Conservation (phyloP, 2,113 vertebrate genomes). For the Corythornis cristatus region DNA sequence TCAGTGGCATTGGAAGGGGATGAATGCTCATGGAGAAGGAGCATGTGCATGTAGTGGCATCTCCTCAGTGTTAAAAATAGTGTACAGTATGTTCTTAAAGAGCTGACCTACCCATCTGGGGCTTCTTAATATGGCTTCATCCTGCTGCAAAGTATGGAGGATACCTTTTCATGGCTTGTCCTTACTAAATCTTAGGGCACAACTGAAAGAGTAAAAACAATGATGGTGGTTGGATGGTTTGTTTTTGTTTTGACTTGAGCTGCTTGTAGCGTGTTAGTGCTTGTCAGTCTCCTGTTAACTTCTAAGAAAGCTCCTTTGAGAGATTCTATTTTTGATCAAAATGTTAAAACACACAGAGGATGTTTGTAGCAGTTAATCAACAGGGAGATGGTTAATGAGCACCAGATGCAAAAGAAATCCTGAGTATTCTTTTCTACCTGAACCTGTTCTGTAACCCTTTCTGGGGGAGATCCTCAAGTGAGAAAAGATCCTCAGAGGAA, state of each 20-base stretch:
- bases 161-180: not conserved
- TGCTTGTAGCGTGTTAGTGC: not conserved
- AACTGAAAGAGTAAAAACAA: not conserved
- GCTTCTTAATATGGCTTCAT: not conserved
- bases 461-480: not conserved
- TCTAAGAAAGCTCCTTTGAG: not conserved
- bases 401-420: not conserved
- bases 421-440: not conserved
- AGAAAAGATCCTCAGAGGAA: not conserved
- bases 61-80: not conserved
- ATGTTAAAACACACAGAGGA: not conserved
- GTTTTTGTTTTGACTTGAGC: not conserved
- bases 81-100: not conserved
- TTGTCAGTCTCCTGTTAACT: not conserved
- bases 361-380: not conserved
- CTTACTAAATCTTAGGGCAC: not conserved
- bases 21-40: not conserved
- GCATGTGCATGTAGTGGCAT: not conserved
- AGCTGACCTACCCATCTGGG: not conserved
- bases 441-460: not conserved
- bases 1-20: not conserved
- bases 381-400: not conserved
- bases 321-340: not conserved
- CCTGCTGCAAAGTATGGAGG: not conserved
- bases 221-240: not conserved